Percentiles rank a stretch among this genome's conserved stretches.
Conservation (phyloP, 2,797 vertebrate species). For the Fistularia commersonii region DNA sequence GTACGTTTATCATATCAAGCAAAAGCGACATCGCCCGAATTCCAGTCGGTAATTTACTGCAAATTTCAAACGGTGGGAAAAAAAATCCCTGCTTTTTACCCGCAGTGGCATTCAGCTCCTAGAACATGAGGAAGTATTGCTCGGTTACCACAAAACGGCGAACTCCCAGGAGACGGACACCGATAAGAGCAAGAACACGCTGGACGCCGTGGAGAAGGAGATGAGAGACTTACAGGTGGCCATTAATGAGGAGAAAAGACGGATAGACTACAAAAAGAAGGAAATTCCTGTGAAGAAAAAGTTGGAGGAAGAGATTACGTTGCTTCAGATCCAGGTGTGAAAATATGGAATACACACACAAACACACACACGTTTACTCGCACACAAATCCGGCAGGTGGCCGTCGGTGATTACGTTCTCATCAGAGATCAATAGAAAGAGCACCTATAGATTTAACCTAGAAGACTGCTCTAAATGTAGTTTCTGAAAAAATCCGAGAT, state of each 20-base stretch:
- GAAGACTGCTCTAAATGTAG: too few species aligned
- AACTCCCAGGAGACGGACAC: constrained; percentile 78
- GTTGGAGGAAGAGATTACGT: constrained; percentile 73
- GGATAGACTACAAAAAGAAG: constrained; percentile 70
- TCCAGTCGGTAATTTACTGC: background rate
- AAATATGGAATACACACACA: background rate
- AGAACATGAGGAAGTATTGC: constrained; percentile 85
- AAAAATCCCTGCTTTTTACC: background rate
- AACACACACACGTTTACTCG: background rate
- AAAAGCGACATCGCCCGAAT: background rate
- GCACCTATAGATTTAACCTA: too few species aligned
- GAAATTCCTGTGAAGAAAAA: constrained; percentile 63
- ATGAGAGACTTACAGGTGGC: constrained; percentile 74
- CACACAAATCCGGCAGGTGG: background rate
- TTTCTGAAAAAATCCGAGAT: too few species aligned
- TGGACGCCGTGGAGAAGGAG: constrained; percentile 82
- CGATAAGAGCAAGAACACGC: constrained; percentile 68
- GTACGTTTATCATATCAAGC: constrained; percentile 55
- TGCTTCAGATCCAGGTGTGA: constrained; percentile 82
- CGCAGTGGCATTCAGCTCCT: constrained; percentile 83
- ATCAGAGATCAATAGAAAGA: too few species aligned
- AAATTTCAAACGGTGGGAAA: background rate
- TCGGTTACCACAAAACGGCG: constrained; percentile 80
- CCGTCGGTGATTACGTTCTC: background rate
- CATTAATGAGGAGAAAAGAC: constrained; percentile 77